A percentile compares a stretch with the other conserved stretches of the same genome.
phyloP scores from a whole-genome alignment of 2,797 vertebrate species.

The Centropyge bicolor region DNA sequence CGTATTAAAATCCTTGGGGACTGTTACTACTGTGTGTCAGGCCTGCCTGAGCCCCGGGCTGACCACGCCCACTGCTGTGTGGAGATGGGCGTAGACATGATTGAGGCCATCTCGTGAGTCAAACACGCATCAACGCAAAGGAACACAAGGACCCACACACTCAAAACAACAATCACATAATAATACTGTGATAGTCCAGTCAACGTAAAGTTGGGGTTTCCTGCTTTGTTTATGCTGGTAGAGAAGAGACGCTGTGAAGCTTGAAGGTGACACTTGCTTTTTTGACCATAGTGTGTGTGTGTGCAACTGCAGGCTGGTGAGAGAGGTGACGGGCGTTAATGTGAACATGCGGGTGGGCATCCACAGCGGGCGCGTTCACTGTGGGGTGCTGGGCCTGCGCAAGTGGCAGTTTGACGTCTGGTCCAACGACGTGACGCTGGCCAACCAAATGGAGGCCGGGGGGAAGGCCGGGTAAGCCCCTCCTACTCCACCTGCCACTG shows the following conservation, averaged over 20 bases:
- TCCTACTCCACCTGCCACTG: conserved; percentile 11
- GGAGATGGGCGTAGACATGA: conserved; percentile 99
- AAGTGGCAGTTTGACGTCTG: conserved; percentile 99
- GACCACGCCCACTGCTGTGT: conserved; percentile 99
- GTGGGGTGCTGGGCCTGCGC: conserved; percentile 94
- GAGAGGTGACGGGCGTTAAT: conserved; percentile 96
- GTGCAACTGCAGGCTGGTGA: conserved; percentile 88
- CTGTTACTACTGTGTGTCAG: conserved; percentile 98
- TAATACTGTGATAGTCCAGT: background rate
- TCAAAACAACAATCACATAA: background rate
- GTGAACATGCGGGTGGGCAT: conserved; percentile 99
- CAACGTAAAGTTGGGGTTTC: conserved; percentile 2
- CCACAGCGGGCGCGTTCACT: conserved; percentile 96
- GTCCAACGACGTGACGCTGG: conserved; percentile 97
- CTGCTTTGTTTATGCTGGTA: conserved; percentile 8
- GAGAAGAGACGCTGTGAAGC: background rate
- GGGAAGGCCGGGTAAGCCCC: conserved; percentile 92
- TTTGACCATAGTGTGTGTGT: conserved; percentile 30
- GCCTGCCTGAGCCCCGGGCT: conserved; percentile 93
- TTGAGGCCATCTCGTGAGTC: conserved; percentile 96
- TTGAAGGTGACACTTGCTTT: conserved; percentile 36
- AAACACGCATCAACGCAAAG: background rate
- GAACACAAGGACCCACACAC: background rate
- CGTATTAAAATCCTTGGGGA: conserved; percentile 98
- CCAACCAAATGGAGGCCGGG: conserved; percentile 96